These are phyloP conservation scores for Tachysurus fulvidraco DNA, from an alignment of 2,113 vertebrate species.

Conservation along the genomic window DNA sequence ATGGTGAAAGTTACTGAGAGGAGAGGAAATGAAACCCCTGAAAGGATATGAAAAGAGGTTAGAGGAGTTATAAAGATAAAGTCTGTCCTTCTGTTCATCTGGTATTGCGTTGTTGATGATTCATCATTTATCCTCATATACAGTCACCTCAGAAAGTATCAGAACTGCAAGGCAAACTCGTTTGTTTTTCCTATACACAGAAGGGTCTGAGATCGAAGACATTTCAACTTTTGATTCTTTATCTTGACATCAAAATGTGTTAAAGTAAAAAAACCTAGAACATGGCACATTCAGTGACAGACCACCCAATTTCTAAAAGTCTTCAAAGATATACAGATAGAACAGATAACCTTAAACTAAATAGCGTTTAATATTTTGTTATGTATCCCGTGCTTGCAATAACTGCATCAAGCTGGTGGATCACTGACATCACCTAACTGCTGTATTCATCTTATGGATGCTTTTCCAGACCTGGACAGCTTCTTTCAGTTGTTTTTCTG, in stretches of 20 bases:
- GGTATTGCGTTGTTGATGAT: neutral
- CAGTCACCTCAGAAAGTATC: neutral
- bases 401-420: no score
- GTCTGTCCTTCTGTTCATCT: neutral
- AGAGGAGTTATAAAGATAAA: neutral
- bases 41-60: slow-evolving; percentile 16
- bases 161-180: neutral
- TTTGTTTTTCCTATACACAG: neutral
- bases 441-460: neutral
- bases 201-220: neutral
- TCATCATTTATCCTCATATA: neutral
- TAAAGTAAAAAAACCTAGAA: neutral
- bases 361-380: neutral
- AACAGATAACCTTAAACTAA: neutral
- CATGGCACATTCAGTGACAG: neutral
- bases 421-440: neutral
- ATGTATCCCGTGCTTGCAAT: no score
- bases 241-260: neutral
- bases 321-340: neutral
- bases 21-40: neutral
- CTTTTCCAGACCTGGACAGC: neutral
- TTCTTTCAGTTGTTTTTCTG: neutral
- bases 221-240: neutral
- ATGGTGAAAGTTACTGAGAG: neutral
- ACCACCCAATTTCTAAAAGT: neutral